Conservation (phyloP, 2,888 invertebrate species). For the Drosophila recens region DNA sequence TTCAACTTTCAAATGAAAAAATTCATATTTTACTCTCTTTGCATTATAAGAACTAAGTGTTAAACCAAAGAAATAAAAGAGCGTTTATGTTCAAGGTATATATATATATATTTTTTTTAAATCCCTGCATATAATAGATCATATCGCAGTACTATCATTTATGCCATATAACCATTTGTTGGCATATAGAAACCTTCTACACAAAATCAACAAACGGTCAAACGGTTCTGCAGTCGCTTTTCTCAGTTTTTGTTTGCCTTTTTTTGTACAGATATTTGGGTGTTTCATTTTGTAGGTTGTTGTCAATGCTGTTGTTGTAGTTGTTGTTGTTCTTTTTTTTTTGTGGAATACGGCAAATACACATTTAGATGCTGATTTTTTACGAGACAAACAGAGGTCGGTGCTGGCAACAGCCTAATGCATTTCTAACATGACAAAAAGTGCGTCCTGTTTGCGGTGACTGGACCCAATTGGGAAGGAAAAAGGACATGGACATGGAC, state of each 20-base stretch:
- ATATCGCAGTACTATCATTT: constrained; percentile 14
- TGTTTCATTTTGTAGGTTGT: neutral
- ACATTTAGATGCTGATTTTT: constrained; percentile 38
- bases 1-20: too few species aligned
- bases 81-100: neutral
- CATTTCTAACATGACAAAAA: constrained; percentile 52
- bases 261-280: constrained; percentile 3
- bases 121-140: constrained; percentile 4
- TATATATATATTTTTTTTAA: neutral
- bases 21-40: too few species aligned
- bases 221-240: constrained; percentile 1
- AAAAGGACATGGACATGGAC: too few species aligned
- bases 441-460: constrained; percentile 33
- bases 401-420: constrained; percentile 28
- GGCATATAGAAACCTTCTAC: constrained; percentile 19
- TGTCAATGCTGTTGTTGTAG: neutral
- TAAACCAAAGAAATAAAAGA: neutral
- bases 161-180: constrained; percentile 21
- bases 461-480: neutral
- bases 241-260: neutral
- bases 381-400: constrained; percentile 26
- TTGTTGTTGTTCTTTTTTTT: constrained; percentile 20
- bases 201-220: constrained; percentile 39
- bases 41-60: too few species aligned
- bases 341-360: constrained; percentile 24